Base-by-base conservation (phyloP, 2,888 invertebrate species). In the Tyria jacobaeae region DNA sequence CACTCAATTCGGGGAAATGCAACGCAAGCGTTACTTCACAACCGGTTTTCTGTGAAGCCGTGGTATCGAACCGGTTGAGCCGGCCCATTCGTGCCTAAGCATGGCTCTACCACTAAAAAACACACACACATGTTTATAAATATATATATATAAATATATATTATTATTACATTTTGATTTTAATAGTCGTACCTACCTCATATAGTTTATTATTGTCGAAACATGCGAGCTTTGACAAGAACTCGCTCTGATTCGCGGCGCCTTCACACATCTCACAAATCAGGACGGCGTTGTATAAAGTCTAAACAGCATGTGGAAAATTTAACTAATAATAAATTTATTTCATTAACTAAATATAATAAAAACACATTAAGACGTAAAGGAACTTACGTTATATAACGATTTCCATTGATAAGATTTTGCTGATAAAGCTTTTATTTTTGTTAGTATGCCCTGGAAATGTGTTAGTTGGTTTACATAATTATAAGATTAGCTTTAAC, bases 341-440 rank as follows among this genome's bases (percentile, higher is more conserved):
- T 49, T 25, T 14, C 25, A n/a, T 25, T n/a, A 15, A 3, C 3
- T n/a, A 49, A 49, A 25, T 49, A 27, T 49, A n/a, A n/a, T n/a
- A 0, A 48, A 48, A 49, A 3, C 25, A 15, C 1, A 27, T n/a
- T 2, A 9, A 7, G 2, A 49, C 2, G 2, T n/a, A 1, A 9
- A n/a, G 15, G 1, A 14, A 88, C 89, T 88, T 87, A 96, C 96
- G 85, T 96, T 96, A 78, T 96, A 96, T 1, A 97, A 88, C 3
- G 95, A 94, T 79, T 96, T 95, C 97, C 97, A 97, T 70, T 96
- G 96, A 53, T 90, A 94, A 3, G 95, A 87, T 55, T 95, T 95
- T 0, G 95, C 96, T 68, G 96, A 95, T 0, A 95, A 89, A 31
- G 95, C 94, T 69, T 95, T 94, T 71, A 97, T 95, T 86, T 95